Percentiles rank a stretch among this genome's conserved stretches.
These are phyloP conservation scores for Caenorhabditis briggsae DNA, from an alignment of 1,140 invertebrate species.

Conservation along the genomic window DNA sequence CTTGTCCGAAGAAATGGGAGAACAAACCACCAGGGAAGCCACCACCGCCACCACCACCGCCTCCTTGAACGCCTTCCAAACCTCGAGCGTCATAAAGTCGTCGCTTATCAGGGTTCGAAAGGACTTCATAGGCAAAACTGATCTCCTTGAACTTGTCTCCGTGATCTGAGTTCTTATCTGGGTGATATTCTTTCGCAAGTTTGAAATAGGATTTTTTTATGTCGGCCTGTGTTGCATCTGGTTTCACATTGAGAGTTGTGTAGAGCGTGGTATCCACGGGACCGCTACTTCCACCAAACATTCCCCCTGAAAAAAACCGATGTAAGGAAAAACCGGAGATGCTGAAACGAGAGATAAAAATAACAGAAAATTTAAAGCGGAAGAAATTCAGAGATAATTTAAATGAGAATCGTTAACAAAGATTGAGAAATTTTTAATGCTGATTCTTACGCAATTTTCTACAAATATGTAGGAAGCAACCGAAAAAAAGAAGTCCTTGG, in stretches of 20 bases:
- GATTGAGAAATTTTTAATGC: too few relatives aligned
- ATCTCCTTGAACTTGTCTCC: constrained; percentile 89
- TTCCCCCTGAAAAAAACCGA: constrained; percentile 50
- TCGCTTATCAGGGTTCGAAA: constrained; percentile 82
- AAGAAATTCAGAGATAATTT: background rate
- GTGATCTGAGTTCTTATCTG: constrained; percentile 87
- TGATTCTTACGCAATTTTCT: background rate
- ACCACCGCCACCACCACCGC: constrained; percentile 69
- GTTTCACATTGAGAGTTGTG: constrained; percentile 85
- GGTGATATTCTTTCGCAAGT: constrained; percentile 89
- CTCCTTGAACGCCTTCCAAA: constrained; percentile 84
- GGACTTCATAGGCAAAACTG: constrained; percentile 88
- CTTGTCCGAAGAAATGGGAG: constrained; percentile 70
- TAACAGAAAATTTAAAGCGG: background rate
- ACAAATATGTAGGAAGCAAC: background rate
- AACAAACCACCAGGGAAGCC: constrained; percentile 68
- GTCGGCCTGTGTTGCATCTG: constrained; percentile 85
- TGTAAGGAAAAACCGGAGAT: background rate
- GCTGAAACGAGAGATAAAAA: background rate
- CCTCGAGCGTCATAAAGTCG: constrained; percentile 85
- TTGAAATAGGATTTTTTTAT: constrained; percentile 90
- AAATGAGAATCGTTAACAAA: background rate
- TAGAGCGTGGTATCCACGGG: constrained; percentile 85
- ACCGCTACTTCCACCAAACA: constrained; percentile 66
- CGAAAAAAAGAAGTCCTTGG: background rate